Evolutionary conservation across 2,797 vertebrate species (phyloP), one percentile per base, ranked within the genome.

Genomic region (Mareca strepera): DNA sequence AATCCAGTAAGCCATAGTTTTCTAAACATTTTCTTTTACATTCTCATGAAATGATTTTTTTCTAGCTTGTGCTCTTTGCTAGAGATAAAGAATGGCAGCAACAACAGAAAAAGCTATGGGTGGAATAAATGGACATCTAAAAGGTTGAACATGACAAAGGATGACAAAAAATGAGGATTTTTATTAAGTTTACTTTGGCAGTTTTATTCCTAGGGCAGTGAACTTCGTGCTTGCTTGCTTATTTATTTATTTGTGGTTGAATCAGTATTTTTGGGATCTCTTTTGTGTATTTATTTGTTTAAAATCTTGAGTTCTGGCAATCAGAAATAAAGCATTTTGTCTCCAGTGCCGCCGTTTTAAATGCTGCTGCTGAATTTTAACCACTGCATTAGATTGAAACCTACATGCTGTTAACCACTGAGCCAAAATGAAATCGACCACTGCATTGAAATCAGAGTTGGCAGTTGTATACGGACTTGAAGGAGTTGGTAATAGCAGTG

Each of bases 381-480:
- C 97, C 94, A 97, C 96, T 97, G 96, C 97, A 97, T 98, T 98
- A 97, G 97, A 97, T 97, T 97, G 97, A 97, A 98, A 97, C 97
- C 96, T 98, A 88, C 98, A 97, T 97, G 97, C 97, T 98, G 97
- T 98, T 98, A 98, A 98, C 97, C 97, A 97, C 96, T 97, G 97
- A 98, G 97, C 97, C 97, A 98, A 98, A 97, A 97, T 97, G 97
- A 97, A 98, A 98, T 98, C 89, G 96, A 98, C 97, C 97, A 97
- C 95, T 96, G 95, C 97, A 97, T 97, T 98, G 98, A 98, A 98
- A 98, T 98, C 97, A 97, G 97, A 97, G 90, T 98, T 98, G 97
- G 97, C 97, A 97, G 96, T 98, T 97, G 96, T 97, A 82, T 88
- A 91, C 91, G 91, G 96, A 95, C 96, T 98, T 97, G 96, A 98